These are phyloP conservation scores for Andrena cerasifolii DNA, from an alignment of 1,140 invertebrate genomes.

Conservation along the genomic window DNA sequence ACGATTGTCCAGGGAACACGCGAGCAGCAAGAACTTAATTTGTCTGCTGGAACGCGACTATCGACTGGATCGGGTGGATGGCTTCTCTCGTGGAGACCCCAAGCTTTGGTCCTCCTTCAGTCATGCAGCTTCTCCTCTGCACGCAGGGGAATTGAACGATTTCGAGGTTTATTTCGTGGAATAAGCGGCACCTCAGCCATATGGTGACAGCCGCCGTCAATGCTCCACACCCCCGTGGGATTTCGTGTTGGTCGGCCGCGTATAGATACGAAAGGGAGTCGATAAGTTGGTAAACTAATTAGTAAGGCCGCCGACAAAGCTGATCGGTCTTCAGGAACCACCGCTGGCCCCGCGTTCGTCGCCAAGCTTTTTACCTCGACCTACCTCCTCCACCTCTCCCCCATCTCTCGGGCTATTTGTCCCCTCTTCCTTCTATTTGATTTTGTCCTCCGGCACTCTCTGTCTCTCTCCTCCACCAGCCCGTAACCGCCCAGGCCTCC, in stretches of 20 bases:
- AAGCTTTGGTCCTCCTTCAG: not conserved
- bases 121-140: not conserved
- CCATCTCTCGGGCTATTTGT: conserved; percentile 47
- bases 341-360: conserved; percentile 68
- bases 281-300: conserved; percentile 83
- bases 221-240: conserved; percentile 39
- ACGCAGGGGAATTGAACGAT: conserved; percentile 41
- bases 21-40: conserved; percentile 78
- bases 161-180: conserved; percentile 65
- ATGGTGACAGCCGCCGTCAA: conserved; percentile 70
- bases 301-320: conserved; percentile 81
- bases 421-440: conserved; percentile 73
- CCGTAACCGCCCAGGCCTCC: not conserved
- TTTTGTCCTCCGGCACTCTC: conserved; percentile 68
- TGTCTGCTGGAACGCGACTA: conserved; percentile 77
- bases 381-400: conserved; percentile 61
- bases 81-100: conserved; percentile 44
- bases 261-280: conserved; percentile 76
- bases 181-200: conserved; percentile 68
- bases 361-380: conserved; percentile 75
- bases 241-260: conserved; percentile 33
- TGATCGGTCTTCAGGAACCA: conserved; percentile 65
- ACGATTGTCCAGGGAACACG: conserved; percentile 22
- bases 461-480: conserved; percentile 29
- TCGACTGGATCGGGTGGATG: conserved; percentile 73